A percentile compares a stretch with the other conserved stretches of the same genome.
These are phyloP conservation scores for Zeus faber DNA, from an alignment of 2,113 vertebrate species.

Conservation along the genomic window DNA sequence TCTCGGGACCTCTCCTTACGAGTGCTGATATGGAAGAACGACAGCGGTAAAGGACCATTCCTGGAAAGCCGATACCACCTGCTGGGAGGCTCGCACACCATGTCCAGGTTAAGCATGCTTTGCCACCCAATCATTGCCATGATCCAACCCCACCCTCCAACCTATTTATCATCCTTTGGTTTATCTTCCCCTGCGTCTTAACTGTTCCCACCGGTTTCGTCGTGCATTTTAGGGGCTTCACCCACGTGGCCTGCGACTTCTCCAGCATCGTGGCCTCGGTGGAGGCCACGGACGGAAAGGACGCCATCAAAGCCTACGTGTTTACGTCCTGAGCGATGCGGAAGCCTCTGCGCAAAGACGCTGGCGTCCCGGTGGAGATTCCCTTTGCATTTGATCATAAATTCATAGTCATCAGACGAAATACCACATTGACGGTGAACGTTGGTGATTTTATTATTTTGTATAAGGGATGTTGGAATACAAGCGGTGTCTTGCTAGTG, in stretches of 20 bases:
- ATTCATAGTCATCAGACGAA: too few species aligned
- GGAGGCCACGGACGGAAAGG: conserved; percentile 65
- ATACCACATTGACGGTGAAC: not conserved
- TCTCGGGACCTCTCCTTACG: conserved; percentile 75
- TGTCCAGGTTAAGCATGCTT: conserved; percentile 66
- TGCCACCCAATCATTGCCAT: not conserved
- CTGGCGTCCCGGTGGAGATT: not conserved
- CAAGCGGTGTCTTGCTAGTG: not conserved
- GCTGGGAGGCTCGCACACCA: conserved; percentile 71
- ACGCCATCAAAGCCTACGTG: conserved; percentile 71
- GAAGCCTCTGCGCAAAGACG: not conserved
- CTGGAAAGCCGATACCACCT: conserved; percentile 73
- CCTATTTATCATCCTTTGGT: not conserved
- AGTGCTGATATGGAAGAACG: conserved; percentile 67
- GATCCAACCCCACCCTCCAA: not conserved
- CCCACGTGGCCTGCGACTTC: conserved; percentile 70
- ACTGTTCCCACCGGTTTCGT: too few species aligned
- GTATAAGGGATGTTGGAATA: not conserved
- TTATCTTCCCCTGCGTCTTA: too few species aligned
- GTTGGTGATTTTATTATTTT: conserved; percentile 1
- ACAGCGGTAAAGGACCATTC: conserved; percentile 42
- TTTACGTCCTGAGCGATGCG: conserved; percentile 61
- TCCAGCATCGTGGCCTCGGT: conserved; percentile 71
- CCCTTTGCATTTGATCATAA: not conserved
- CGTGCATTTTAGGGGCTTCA: conserved; percentile 66